A percentile compares a stretch with the other conserved stretches of the same genome.
Evolutionary conservation across 1,140 invertebrate species (phyloP).

Genomic region (Achroia grisella): DNA sequence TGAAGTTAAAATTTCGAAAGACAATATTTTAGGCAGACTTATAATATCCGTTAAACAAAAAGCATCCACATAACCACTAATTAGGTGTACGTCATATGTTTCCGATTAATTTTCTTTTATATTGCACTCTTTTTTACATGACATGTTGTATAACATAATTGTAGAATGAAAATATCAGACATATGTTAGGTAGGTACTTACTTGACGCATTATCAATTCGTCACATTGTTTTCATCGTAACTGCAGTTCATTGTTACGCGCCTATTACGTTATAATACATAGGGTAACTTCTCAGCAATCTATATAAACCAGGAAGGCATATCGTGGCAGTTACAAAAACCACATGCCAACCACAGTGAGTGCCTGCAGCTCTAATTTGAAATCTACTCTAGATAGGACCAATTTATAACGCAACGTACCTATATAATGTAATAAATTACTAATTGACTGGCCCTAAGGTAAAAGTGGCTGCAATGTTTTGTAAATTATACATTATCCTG

Average conservation of each 20-base stretch:
- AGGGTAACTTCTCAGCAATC: constrained; percentile 7
- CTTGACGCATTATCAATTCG: constrained; percentile 3
- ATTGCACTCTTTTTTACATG: too few species aligned
- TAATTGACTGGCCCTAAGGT: constrained; percentile 2
- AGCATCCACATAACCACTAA: too few species aligned
- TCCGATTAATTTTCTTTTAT: too few species aligned
- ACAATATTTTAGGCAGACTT: too few species aligned
- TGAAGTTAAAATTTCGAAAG: too few species aligned
- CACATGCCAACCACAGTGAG: constrained; percentile 8
- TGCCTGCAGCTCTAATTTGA: constrained; percentile 7
- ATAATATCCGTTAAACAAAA: too few species aligned
- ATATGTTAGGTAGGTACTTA: too few species aligned
- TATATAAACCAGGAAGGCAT: constrained; percentile 8
- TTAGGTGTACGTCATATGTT: too few species aligned
- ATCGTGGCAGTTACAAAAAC: constrained; percentile 8
- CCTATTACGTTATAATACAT: neutral
- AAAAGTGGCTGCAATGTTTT: neutral
- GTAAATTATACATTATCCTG: too few species aligned
- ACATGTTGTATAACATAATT: too few species aligned
- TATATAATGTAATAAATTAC: constrained; percentile 3
- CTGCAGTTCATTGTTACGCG: constrained; percentile 8
- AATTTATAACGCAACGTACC: constrained; percentile 5
- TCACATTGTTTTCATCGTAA: constrained; percentile 4
- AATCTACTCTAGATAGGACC: constrained; percentile 10
- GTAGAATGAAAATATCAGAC: too few species aligned